Conservation (phyloP, 2,797 vertebrate genomes). For the Labroides dimidiatus region DNA sequence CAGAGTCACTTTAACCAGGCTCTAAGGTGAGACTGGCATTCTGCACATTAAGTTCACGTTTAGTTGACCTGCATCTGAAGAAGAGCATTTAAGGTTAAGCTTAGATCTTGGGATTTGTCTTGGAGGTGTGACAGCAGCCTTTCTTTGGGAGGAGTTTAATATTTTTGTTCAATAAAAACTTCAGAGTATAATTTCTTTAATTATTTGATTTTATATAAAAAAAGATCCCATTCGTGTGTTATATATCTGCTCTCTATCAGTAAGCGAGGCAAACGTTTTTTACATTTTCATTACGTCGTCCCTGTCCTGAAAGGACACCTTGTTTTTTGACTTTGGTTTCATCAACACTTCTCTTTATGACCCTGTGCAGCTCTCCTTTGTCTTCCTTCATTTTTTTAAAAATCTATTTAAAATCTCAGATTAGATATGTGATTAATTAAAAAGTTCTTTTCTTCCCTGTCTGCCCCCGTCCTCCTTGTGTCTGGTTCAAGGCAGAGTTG, state of each 20-base stretch:
- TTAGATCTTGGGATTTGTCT: too few species aligned
- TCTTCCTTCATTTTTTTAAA: neutral
- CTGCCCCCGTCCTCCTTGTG: constrained; percentile 19
- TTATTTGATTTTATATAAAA: neutral
- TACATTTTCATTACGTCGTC: neutral
- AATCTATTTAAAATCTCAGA: constrained; percentile 11
- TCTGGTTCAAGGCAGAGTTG: constrained; percentile 57
- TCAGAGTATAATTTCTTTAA: neutral
- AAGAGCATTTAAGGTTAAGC: too few species aligned
- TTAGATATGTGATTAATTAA: constrained; percentile 29
- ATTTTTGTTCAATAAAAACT: too few species aligned
- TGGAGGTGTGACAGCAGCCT: too few species aligned
- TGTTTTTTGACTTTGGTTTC: neutral
- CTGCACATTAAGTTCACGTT: too few species aligned
- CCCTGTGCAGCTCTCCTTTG: neutral
- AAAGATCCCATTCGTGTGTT: neutral
- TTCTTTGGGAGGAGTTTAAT: too few species aligned
- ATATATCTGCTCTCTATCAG: neutral
- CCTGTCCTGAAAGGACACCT: neutral
- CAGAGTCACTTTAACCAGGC: too few species aligned
- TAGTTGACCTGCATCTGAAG: too few species aligned
- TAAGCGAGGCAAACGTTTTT: neutral
- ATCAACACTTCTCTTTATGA: neutral
- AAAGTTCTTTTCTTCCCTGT: constrained; percentile 11
- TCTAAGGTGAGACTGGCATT: too few species aligned